Base-by-base conservation (phyloP, 2,888 invertebrate genomes). In the Lepidocyrtinus sp. region DNA sequence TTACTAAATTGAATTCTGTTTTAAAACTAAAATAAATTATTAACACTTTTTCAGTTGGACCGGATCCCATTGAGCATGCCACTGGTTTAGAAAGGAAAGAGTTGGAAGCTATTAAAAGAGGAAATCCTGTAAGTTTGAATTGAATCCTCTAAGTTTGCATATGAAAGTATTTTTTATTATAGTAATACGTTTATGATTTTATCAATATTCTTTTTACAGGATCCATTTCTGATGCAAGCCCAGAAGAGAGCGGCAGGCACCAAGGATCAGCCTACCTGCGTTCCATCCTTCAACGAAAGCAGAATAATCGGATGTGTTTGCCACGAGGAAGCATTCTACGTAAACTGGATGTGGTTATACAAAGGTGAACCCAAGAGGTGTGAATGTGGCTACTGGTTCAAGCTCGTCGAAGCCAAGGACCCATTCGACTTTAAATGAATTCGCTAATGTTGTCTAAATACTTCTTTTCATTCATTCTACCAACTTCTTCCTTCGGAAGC, bases 341-440 rank as follows among this genome's bases (percentile, higher is more conserved):
- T 99, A 86, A 95, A 93, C 88, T 99, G 97, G 96, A 96, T 98
- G 93, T 96, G 97, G 95, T 90, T 99, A 87, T 94, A 97, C 89
- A 93, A 94, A 90, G 98, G 95, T 50, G 92, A 93, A 87, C 94
- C 96, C 82, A 95, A 94, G 88, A 93, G 98, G 87, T 99, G 98
- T 88, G 95, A 95, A 88, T 99, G 99, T 89, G 99, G 99, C 76
- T 93, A 97, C 89, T 98, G 96, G 96, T 98, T 97, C 91, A 96
- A 96, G 90, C 91, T 98, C 87, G 92, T 93, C 80, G 94, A 90
- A 77, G 84, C 81, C n/a, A 67, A 83, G 36, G 85, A 85, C 71
- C 86, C 85, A 45, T n/a, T n/a, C n/a, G n/a, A n/a, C n/a, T 86
- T 86, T 75, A 84, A 85, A 70, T 82, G 80, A 78, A n/a, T 7